A percentile compares a stretch with the other conserved stretches of the same genome.
These are phyloP conservation scores for Crioceris asparagi DNA, from an alignment of 2,888 invertebrate genomes.

Conservation along the genomic window DNA sequence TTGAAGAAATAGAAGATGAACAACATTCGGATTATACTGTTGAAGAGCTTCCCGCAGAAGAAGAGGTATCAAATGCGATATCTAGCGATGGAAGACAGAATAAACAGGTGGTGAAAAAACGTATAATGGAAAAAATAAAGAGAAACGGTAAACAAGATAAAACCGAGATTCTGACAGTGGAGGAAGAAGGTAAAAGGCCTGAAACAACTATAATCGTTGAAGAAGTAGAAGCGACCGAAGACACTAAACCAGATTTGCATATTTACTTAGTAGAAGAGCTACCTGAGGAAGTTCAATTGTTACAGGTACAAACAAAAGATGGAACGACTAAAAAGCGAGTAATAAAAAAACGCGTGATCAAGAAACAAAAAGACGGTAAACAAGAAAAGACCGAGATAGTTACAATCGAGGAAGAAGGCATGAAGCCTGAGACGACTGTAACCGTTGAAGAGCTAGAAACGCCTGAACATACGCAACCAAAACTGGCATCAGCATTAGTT, in stretches of 20 bases:
- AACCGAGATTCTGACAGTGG: constrained; percentile 28
- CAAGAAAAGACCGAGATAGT: constrained; percentile 29
- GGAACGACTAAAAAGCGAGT: constrained; percentile 17
- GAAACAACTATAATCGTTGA: constrained; percentile 24
- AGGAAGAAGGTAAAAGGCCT: constrained; percentile 26
- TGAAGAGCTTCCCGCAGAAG: constrained; percentile 26
- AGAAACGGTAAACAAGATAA: constrained; percentile 34
- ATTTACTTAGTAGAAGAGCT: constrained; percentile 16
- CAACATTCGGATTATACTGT: constrained; percentile 9
- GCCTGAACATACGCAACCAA: constrained; percentile 11
- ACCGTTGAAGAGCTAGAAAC: constrained; percentile 21
- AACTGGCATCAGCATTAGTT: constrained; percentile 8
- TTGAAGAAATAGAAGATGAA: constrained; percentile 16
- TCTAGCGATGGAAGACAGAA: constrained; percentile 19
- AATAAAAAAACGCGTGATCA: constrained; percentile 32
- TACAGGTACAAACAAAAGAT: constrained; percentile 17
- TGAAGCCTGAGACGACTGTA: constrained; percentile 21
- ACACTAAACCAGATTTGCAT: constrained; percentile 1
- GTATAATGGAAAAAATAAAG: constrained; percentile 22
- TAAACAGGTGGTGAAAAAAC: constrained; percentile 26
- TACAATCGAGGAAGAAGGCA: constrained; percentile 26
- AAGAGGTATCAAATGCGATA: constrained; percentile 14
- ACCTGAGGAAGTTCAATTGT: constrained; percentile 20
- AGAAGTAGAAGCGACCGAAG: background rate
- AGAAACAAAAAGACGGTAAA: constrained; percentile 30